Conservation (phyloP, 2,113 vertebrate genomes). For the Riparia riparia region DNA sequence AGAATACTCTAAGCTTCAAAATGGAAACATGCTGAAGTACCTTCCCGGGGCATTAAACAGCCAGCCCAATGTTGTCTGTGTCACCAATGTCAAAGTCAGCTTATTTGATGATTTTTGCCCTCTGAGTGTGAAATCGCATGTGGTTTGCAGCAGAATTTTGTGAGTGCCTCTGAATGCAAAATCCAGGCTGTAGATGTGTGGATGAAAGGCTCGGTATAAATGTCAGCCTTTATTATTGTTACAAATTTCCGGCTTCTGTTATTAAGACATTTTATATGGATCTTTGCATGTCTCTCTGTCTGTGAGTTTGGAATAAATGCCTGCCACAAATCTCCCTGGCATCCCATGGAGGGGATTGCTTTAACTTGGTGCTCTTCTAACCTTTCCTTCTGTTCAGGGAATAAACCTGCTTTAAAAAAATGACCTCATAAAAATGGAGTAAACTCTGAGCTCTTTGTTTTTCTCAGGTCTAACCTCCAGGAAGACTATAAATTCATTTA, state of each 20-base stretch:
- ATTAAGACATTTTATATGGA: constrained; percentile 59
- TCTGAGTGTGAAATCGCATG: constrained; percentile 26
- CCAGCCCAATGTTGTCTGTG: neutral
- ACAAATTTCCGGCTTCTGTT: constrained; percentile 69
- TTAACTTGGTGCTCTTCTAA: constrained; percentile 56
- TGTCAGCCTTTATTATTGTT: constrained; percentile 67
- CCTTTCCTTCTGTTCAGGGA: constrained; percentile 62
- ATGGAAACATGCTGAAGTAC: neutral
- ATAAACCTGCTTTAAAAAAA: constrained; percentile 58
- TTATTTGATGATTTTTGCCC: constrained; percentile 7
- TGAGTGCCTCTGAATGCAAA: constrained; percentile 35
- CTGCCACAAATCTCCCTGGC: constrained; percentile 64
- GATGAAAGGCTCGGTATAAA: constrained; percentile 58
- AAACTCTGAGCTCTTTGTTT: constrained; percentile 65
- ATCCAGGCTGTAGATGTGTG: constrained; percentile 16
- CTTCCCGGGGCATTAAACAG: neutral
- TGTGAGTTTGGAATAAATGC: constrained; percentile 40
- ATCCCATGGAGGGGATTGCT: constrained; percentile 35
- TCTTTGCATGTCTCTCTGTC: neutral
- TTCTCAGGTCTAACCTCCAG: constrained; percentile 60
- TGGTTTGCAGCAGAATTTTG: constrained; percentile 5
- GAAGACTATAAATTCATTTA: constrained; percentile 70
- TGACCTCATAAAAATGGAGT: constrained; percentile 60
- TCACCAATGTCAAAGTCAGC: neutral
- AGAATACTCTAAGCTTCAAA: neutral